Evolutionary conservation across 2,888 invertebrate genomes (phyloP).

Genomic region (Cephonodes hylas): DNA sequence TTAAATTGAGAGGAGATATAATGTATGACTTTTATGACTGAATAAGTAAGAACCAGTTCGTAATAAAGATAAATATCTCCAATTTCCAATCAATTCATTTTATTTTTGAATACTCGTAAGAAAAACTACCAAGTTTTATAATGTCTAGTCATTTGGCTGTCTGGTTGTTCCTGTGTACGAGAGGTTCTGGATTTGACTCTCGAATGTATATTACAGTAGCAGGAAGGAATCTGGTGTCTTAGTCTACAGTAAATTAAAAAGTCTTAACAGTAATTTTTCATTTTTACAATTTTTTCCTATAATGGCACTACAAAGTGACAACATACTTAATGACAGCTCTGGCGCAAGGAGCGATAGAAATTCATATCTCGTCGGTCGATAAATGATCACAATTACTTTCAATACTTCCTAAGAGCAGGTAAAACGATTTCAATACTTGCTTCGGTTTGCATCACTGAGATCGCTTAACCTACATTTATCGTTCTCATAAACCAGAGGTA

Average conservation of each 20-base stretch:
- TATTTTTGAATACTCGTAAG: not conserved
- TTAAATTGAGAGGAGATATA: not conserved
- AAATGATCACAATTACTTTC: not conserved
- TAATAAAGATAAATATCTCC: not conserved
- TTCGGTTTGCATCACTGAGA: not conserved
- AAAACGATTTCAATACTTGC: not conserved
- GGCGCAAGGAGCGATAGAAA: no score
- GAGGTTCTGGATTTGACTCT: no score
- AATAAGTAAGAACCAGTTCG: not conserved
- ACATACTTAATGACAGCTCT: no score
- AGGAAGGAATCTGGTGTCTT: no score
- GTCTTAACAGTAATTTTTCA: no score
- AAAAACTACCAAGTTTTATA: not conserved
- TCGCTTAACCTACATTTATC: conserved; percentile 5
- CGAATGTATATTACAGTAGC: no score
- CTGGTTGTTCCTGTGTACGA: no score
- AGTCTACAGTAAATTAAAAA: no score
- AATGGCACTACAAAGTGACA: no score
- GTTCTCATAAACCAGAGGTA: not conserved
- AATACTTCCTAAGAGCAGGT: not conserved
- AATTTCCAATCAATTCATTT: not conserved
- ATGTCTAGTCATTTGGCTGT: no score
- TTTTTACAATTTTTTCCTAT: no score
- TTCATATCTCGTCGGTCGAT: no score
- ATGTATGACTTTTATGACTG: not conserved